These are phyloP conservation scores for Bellardia bayeri DNA, from an alignment of 2,888 invertebrate genomes.

Conservation along the genomic window DNA sequence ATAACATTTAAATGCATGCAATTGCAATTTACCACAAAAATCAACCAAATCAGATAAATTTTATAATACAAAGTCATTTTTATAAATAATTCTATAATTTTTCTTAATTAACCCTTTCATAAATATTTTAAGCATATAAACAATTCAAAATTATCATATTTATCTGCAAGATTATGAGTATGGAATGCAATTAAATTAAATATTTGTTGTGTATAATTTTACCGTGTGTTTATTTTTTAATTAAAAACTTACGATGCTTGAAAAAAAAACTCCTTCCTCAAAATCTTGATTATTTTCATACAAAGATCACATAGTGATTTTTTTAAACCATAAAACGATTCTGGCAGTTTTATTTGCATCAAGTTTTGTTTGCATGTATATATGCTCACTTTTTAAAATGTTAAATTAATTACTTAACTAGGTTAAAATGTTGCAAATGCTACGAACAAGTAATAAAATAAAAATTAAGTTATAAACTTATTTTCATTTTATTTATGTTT, in stretches of 20 bases:
- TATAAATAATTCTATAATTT: no score
- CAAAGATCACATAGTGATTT: neutral
- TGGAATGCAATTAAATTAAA: neutral
- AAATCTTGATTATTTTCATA: slow-evolving; percentile 1
- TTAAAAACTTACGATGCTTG: neutral
- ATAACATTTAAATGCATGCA: no score
- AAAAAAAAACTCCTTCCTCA: no score
- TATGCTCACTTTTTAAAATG: slow-evolving; percentile 19
- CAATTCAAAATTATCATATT: neutral
- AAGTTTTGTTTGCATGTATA: slow-evolving; percentile 25
- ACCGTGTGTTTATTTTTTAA: neutral
- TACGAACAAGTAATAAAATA: neutral
- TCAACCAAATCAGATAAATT: no score
- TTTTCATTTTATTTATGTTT: slow-evolving; percentile 56
- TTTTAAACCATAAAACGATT: neutral
- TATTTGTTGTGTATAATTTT: neutral
- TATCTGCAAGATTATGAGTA: neutral
- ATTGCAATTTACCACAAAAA: no score
- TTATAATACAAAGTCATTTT: no score
- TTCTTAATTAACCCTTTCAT: no score
- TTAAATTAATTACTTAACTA: slow-evolving; percentile 60
- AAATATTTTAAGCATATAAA: neutral
- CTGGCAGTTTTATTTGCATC: slow-evolving; percentile 30
- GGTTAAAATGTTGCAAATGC: slow-evolving; percentile 60
- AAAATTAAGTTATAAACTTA: slow-evolving; percentile 43